Percentiles rank a stretch among this genome's conserved stretches.
These are phyloP conservation scores for Parthenolecanium corni DNA, from an alignment of 2,888 invertebrate genomes.

Conservation along the genomic window DNA sequence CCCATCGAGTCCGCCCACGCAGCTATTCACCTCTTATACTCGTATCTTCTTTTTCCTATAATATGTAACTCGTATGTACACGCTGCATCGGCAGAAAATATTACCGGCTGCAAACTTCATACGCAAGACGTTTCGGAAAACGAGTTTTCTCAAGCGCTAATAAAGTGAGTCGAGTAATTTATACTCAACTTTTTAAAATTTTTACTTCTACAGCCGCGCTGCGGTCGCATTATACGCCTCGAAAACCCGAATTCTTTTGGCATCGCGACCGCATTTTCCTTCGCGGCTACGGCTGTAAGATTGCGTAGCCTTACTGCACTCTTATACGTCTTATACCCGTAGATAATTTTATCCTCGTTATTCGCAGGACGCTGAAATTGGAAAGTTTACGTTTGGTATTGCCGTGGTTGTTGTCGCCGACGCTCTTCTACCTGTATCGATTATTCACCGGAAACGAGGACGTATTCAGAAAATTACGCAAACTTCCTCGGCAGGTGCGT, in stretches of 20 bases:
- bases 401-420: slow-evolving; percentile 32
- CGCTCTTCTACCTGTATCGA: slow-evolving; percentile 31
- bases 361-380: slow-evolving; percentile 32
- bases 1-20: too few relatives aligned
- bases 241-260: too few relatives aligned
- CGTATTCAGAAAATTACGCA: slow-evolving; percentile 31
- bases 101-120: slow-evolving; percentile 32
- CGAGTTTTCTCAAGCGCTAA: slow-evolving; percentile 32
- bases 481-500: slow-evolving; percentile 31
- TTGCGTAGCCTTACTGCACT: too few relatives aligned
- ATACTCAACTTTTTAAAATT: too few relatives aligned
- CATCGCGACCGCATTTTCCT: too few relatives aligned
- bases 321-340: too few relatives aligned
- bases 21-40: too few relatives aligned
- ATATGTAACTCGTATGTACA: too few relatives aligned
- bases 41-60: too few relatives aligned
- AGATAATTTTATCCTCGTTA: background rate
- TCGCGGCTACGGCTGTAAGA: too few relatives aligned
- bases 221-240: too few relatives aligned
- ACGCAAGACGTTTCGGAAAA: slow-evolving; percentile 32
- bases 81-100: slow-evolving; percentile 32
- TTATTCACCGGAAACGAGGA: slow-evolving; percentile 30
- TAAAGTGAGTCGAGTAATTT: slow-evolving; percentile 28
- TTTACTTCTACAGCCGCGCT: background rate
- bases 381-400: slow-evolving; percentile 33